Evolutionary conservation across 2,888 invertebrate genomes (phyloP), one percentile per base, ranked within the genome.

Genomic region (Beris morrisii): DNA sequence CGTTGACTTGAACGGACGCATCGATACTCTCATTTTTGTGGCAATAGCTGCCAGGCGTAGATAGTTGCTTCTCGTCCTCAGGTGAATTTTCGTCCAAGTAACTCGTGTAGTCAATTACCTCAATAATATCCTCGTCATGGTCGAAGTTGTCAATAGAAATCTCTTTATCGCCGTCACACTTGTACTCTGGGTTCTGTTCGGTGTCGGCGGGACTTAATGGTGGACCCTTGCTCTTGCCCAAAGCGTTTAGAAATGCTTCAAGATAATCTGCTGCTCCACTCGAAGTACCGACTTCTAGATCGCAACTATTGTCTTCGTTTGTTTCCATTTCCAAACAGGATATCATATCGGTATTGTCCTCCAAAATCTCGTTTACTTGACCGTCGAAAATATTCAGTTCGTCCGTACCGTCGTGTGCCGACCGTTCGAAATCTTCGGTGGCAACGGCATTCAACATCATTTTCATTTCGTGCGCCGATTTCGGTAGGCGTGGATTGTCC

Each of bases 1-100:
- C 22, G 55, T 55, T 46, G 22, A 64, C 64, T 32, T 64, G 64
- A 3, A 30, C 38, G 7, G 22, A 12, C 4, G 43, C 46, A 2
- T 64, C 64, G 7, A 45, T 12, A 5, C 7, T 13, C 4, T 57
- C 28, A 2, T 0, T 57, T 5, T 22, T 1, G 22, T 22, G 22
- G 22, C 22, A 22, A 9, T 38, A 38, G 9, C 38, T 38, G 38
- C 9, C 3, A 5, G 9, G 5, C 7, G 5, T 9, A 1, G 38
- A 38, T 38, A 38, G 38, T 22, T 22, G 22, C 22, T 3, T 22
- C 38, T 38, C 38, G 5, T 38, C 38, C 38, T 38, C 38, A 9
- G 2, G 9, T 38, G 5, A 5, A 9, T 38, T 3, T 38, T 38
- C 38, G 5, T 38, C 4, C 5, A 5, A 7, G 7, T 5, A 38